Base-by-base conservation (phyloP, 2,888 invertebrate genomes). In the Steinernema hermaphroditum region DNA sequence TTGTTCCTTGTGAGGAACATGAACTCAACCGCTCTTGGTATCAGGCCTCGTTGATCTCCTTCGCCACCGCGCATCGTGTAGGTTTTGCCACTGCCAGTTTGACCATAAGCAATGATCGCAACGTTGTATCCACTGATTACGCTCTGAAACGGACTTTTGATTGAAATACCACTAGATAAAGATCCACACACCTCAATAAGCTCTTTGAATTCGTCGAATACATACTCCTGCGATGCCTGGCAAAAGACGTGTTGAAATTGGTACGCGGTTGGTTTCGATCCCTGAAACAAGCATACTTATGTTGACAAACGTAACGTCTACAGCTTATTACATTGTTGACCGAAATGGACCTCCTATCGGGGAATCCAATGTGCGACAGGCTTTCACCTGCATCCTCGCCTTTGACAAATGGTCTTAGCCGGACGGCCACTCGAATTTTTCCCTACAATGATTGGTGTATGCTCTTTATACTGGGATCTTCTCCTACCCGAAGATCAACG, bases 61-160 rank as follows among this genome's bases (percentile, higher is more conserved):
- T 72, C 72, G 43, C 77, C 77, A 73, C 81, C 81, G 70, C 78
- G 71, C 82, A 82, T 82, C 16, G 82, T 82, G 73, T 76, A 76
- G 0, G 82, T 82, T 72, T 82, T 82, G 0, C 82, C 82, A 49
- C 78, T 78, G 8, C 82, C 82, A 1, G 82, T 82, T 70, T 82
- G 82, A 24, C 82, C 82, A 44, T 77, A 82, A 0, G 82, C 81
- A 19, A 82, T 77, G 41, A 82, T 70, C 0, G 77, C 71, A 9
- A 81, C 80, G 44, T 82, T 82, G 76, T 76, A 82, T 2, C 82
- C 82, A 43, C 81, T 76, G 9, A 82, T 75, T 12, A 72, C 74
- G 9, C 75, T 77, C 79, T 79, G 6, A 16, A 54, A 27, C 2
- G 2, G 12, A 12, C 19, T 12, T 16, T 34, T 27, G 2, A 22